Evolutionary conservation across 1,140 invertebrate genomes (phyloP).

Genomic region (Lepidostoma basale): DNA sequence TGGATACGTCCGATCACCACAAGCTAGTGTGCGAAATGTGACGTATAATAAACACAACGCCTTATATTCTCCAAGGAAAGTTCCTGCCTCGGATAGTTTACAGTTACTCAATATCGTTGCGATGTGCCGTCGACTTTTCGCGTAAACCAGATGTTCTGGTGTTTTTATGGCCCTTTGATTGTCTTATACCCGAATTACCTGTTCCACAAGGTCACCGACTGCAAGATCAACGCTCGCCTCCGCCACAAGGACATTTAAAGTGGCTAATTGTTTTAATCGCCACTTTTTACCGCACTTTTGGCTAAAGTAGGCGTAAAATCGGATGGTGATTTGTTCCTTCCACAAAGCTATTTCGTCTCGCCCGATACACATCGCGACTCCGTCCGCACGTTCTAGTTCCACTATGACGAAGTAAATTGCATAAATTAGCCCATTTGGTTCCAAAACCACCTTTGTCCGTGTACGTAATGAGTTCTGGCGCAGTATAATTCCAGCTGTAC

Average conservation of each 20-base stretch:
- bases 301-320: neutral
- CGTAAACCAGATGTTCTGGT: neutral
- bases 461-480: no score
- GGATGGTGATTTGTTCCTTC: neutral
- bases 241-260: neutral
- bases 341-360: neutral
- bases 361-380: neutral
- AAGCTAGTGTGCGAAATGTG: no score
- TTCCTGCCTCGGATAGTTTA: no score
- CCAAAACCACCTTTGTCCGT: neutral
- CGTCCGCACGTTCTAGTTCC: neutral
- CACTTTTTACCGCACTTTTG: neutral
- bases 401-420: neutral
- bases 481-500: no score
- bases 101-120: no score
- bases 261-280: neutral
- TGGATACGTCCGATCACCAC: no score
- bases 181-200: slow-evolving; percentile 1
- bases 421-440: slow-evolving; percentile 5
- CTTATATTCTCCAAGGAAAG: no score
- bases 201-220: neutral
- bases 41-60: no score
- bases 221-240: neutral
- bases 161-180: slow-evolving; percentile 8
- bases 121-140: neutral